A percentile compares a stretch with the other conserved stretches of the same genome.
phyloP scores from a whole-genome alignment of 1,140 invertebrate genomes.

The Thaumetopoea pityocampa region DNA sequence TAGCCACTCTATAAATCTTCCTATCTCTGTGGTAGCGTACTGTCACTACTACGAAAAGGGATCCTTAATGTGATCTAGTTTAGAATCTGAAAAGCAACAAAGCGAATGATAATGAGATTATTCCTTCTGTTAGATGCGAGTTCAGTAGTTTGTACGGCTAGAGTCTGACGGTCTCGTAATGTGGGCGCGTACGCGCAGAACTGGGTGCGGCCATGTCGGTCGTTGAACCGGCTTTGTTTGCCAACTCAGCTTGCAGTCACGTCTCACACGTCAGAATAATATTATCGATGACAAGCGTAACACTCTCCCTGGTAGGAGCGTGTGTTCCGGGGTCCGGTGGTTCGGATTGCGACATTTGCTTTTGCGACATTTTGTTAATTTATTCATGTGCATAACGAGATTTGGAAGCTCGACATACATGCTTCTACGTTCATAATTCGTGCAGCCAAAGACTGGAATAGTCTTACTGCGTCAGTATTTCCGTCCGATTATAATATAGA shows the following conservation, averaged over 20 bases:
- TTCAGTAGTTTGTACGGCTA: conserved; percentile 22
- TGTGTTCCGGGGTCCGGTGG: conserved; percentile 9
- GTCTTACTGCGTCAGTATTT: background rate
- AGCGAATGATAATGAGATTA: background rate
- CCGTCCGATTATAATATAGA: too few species aligned
- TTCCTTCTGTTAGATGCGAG: conserved; percentile 6
- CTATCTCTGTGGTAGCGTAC: too few species aligned
- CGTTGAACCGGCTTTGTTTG: conserved; percentile 72
- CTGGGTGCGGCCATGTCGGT: conserved; percentile 62
- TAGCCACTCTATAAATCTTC: too few species aligned
- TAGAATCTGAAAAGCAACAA: background rate
- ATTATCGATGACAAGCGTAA: conserved; percentile 50
- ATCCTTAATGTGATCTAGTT: background rate
- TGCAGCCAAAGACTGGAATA: background rate
- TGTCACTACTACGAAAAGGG: too few species aligned
- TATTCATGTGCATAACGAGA: background rate
- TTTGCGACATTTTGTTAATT: conserved; percentile 3
- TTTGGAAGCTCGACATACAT: too few species aligned
- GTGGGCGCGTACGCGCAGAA: conserved; percentile 57
- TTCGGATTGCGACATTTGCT: conserved; percentile 7
- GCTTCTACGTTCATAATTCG: too few species aligned
- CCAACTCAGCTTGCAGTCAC: conserved; percentile 65
- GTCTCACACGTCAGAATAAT: conserved; percentile 45
- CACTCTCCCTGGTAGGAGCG: conserved; percentile 16
- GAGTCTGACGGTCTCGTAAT: conserved; percentile 41